Evolutionary conservation across 2,888 invertebrate species (phyloP), one percentile per base, ranked within the genome.

Genomic region (Matsumyia berberina): DNA sequence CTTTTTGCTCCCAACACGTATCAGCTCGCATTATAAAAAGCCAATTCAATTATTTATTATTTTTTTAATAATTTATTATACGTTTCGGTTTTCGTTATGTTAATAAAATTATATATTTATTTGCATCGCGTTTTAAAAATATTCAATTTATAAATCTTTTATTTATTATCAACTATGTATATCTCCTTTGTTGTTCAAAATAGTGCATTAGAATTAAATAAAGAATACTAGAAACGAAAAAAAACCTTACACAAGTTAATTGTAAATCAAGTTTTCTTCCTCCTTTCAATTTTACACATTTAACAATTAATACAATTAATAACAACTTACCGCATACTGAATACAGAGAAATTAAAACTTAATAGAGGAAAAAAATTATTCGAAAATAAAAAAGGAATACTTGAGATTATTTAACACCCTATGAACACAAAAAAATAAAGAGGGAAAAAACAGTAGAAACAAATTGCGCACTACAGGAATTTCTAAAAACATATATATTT

Each of bases 1-100:
- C 24, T 24, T 4, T 24, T 24, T 24, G 2, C 24, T 24, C 24
- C 24, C 24, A 24, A 24, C 2, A 24, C 24, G 1, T 24, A 24
- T 24, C 24, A 24, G 24, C 24, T 24, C 24, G 24, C 1, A 24
- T 24, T 24, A 3, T 24, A 5, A 51, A 15, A n/a, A 51, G 0
- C 8, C 29, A 31, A 29, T n/a, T 12, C 12, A 6, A 12, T 5
- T 5, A n/a, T n/a, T n/a, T n/a, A n/a, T 31, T 42, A 6, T 17
- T 31, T 62, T n/a, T 62, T 60, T 42, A 60, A 60, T 60, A 60
- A 42, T 60, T 60, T 60, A 60, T 60, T 42, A 42, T 17, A 7
- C 11, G 3, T 57, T 19, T 42, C 31, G 5, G 0, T 7, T 11
- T 17, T 33, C 35, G 35, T 37, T 12, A 24, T 62, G 17, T 35